Base-by-base conservation (phyloP, 1,140 invertebrate genomes). In the Sarcophaga peregrina region DNA sequence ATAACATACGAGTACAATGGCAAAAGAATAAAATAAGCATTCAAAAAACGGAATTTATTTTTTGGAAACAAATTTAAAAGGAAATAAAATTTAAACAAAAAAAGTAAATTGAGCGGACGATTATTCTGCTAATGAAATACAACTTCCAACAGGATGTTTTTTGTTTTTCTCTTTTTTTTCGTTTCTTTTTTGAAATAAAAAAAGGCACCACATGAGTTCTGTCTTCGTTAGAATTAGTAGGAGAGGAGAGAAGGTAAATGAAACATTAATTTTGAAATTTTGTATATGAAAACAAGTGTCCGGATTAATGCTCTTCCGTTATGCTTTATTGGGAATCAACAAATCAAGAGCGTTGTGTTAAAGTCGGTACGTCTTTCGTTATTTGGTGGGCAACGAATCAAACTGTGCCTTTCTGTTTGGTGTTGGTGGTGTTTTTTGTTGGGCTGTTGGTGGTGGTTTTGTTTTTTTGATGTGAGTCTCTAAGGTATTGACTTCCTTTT, bases 401-500 rank as follows among this genome's bases (percentile, higher is more conserved):
- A 25, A 68, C n/a, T 25, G 17, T 25, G n/a, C 9, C 17, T 68
- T 37, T 37, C 25, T 20, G n/a, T 25, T 20, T n/a, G 15, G 3
- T 47, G n/a, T 15, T 48, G 46, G 74, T 76, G 45, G 74, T 78
- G 9, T 68, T 25, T n/a, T 1, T 37, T 37, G 25, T 37, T 37
- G 25, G 25, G 4, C 5, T 68, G 9, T 68, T 68, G 75, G 47
- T 78, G 47, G 47, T 52, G 45, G 13, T 48, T 46, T 15, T 52
- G 10, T 25, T 72, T 17, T 78, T 52, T 17, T 76, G 47, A 3
- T 8, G 46, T 68, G 20, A 20, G 62, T 68, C 20, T 68, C 4
- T 78, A 50, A 50, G 47, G 47, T 78, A 78, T 50, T 78, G 50
- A 78, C 75, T 78, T 78, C 75, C 75, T 78, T 78, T 78, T 78